Conservation (phyloP, 2,888 invertebrate species). For the Polydrusus cervinus region DNA sequence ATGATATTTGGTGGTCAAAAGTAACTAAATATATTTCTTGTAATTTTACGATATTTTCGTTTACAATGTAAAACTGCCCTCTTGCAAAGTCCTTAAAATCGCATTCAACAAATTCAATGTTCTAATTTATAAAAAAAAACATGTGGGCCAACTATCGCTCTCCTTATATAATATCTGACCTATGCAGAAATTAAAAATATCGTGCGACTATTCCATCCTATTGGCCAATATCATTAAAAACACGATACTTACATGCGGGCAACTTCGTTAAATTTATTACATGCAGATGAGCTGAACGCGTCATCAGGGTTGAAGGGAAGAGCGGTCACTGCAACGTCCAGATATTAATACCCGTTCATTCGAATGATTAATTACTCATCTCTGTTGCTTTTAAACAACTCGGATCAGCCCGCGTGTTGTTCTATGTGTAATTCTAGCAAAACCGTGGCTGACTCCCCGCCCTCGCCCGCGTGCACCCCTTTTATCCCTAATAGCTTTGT, state of each 20-base stretch:
- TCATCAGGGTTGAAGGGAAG: slow-evolving; percentile 50
- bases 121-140: too few species aligned
- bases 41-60: too few species aligned
- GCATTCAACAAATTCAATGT: too few species aligned
- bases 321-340: slow-evolving; percentile 66
- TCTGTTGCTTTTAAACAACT: slow-evolving; percentile 50
- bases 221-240: slow-evolving; percentile 46
- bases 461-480: slow-evolving; percentile 42
- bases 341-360: slow-evolving; percentile 66
- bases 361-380: slow-evolving; percentile 64
- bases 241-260: slow-evolving; percentile 46
- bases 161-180: too few species aligned
- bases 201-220: background rate
- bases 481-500: slow-evolving; percentile 50
- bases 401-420: slow-evolving; percentile 46
- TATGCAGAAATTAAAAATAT: slow-evolving; percentile 1
- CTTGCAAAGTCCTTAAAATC: too few species aligned
- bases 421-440: slow-evolving; percentile 50
- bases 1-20: too few species aligned
- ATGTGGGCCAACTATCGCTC: too few species aligned
- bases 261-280: slow-evolving; percentile 46
- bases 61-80: too few species aligned
- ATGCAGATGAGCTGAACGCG: slow-evolving; percentile 49
- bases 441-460: slow-evolving; percentile 44
- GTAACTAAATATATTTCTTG: too few species aligned